Evolutionary conservation across 2,888 invertebrate species (phyloP).

Genomic region (Chymomyza fuscimana): DNA sequence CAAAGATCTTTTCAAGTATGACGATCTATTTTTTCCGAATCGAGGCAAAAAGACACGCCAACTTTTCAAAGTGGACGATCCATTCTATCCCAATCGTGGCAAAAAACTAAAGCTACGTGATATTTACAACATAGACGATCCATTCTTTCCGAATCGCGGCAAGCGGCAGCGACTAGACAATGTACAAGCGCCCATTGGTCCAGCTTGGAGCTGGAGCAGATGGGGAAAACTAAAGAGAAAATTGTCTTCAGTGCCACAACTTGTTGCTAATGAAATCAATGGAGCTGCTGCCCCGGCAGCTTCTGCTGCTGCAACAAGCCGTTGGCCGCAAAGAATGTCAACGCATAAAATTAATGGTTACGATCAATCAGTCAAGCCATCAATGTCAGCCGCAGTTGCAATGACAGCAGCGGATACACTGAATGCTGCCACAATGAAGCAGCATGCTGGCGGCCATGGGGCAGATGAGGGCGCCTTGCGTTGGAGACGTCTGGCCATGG

Average conservation of each 20-base stretch:
- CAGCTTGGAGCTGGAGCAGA: conserved; percentile 24
- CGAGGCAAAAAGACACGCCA: conserved; percentile 75
- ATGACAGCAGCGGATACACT: conserved; percentile 6
- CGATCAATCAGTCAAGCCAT: conserved; percentile 78
- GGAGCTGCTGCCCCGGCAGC: conserved; percentile 12
- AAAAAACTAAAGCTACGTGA: conserved; percentile 76
- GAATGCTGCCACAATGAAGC: conserved; percentile 21
- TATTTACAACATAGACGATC: conserved; percentile 77
- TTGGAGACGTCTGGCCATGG: conserved; percentile 31
- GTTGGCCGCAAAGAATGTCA: conserved; percentile 70
- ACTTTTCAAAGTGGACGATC: conserved; percentile 62
- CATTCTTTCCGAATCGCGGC: conserved; percentile 77
- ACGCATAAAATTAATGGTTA: conserved; percentile 76
- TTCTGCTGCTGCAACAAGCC: conserved; percentile 34
- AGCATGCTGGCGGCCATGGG: conserved; percentile 13
- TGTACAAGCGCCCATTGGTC: conserved; percentile 14
- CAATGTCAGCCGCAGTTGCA: conserved; percentile 58
- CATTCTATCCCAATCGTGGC: conserved; percentile 79
- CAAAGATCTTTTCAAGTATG: conserved; percentile 78
- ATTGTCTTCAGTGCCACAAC: conserved; percentile 34
- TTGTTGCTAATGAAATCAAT: conserved; percentile 23
- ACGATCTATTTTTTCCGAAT: conserved; percentile 79
- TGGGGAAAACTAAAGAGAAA: conserved; percentile 51
- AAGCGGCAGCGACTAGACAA: conserved; percentile 46
- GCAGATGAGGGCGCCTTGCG: conserved; percentile 20